phyloP scores from a whole-genome alignment of 2,113 vertebrate genomes.

The Sinocyclocheilus anshuiensis region DNA sequence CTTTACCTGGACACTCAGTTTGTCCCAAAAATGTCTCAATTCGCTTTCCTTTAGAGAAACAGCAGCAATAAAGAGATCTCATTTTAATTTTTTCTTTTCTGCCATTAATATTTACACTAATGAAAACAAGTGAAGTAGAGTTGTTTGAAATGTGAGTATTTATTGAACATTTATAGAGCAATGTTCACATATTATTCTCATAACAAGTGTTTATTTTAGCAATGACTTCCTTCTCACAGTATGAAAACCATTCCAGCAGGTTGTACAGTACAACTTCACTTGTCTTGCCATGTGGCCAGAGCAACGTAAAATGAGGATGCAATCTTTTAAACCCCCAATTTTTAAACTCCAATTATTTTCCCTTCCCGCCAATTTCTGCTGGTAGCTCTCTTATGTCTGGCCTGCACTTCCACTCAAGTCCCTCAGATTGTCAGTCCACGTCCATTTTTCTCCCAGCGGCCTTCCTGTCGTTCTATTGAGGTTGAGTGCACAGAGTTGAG shows the following conservation, averaged over 20 bases:
- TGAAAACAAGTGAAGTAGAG: neutral
- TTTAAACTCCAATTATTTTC: slow-evolving; percentile 19
- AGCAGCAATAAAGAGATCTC: neutral
- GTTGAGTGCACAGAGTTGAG: slow-evolving; percentile 24
- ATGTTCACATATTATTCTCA: neutral
- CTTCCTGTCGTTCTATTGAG: slow-evolving; percentile 15
- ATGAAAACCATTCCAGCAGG: neutral
- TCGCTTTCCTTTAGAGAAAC: neutral
- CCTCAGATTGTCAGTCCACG: neutral
- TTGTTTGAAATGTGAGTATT: neutral
- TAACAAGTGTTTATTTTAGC: neutral
- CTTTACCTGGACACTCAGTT: too few relatives aligned
- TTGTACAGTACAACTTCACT: neutral
- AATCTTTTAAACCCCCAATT: slow-evolving; percentile 4
- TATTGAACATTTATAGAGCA: neutral
- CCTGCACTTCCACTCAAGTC: slow-evolving; percentile 2
- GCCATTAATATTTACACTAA: neutral
- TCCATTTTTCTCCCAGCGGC: slow-evolving; percentile 5
- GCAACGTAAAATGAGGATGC: neutral
- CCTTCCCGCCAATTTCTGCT: neutral
- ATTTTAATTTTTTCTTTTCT: neutral
- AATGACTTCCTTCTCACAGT: neutral
- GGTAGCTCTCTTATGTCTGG: neutral
- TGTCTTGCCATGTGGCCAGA: neutral
- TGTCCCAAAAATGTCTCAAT: too few relatives aligned